These are phyloP conservation scores for Heteromormyrus szaboi DNA, from an alignment of 2,797 vertebrate species.

Conservation along the genomic window DNA sequence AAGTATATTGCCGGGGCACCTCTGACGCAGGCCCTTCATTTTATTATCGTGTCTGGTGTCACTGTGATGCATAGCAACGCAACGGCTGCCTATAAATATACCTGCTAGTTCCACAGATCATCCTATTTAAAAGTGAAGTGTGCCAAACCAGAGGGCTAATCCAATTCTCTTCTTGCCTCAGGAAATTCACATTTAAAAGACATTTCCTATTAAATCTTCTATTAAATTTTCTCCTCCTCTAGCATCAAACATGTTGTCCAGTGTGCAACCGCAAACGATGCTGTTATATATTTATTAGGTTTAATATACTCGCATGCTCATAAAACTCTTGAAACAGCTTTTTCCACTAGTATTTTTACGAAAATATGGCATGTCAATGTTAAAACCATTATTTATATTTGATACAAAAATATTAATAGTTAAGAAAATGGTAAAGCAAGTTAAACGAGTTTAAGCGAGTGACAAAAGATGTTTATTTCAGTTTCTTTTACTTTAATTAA, in stretches of 20 bases:
- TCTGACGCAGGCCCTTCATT: slow-evolving; percentile 68
- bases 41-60: slow-evolving; percentile 65
- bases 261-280: neutral
- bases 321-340: neutral
- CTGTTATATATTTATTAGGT: neutral
- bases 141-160: slow-evolving; percentile 7
- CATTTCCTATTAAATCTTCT: neutral
- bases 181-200: slow-evolving; percentile 6
- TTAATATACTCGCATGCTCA: neutral
- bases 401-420: neutral
- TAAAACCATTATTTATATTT: neutral
- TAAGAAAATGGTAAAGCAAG: neutral
- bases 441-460: neutral
- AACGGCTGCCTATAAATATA: slow-evolving; percentile 65
- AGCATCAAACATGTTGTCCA: neutral
- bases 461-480: slow-evolving; percentile 19
- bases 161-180: neutral
- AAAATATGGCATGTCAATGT: neutral
- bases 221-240: neutral
- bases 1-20: slow-evolving; percentile 68
- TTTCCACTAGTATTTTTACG: neutral
- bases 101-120: slow-evolving; percentile 42
- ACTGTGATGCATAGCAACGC: slow-evolving; percentile 61
- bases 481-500: slow-evolving; percentile 11
- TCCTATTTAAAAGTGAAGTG: slow-evolving; percentile 58